Evolutionary conservation across 2,888 invertebrate species (phyloP).

Genomic region (Plutella xylostella): DNA sequence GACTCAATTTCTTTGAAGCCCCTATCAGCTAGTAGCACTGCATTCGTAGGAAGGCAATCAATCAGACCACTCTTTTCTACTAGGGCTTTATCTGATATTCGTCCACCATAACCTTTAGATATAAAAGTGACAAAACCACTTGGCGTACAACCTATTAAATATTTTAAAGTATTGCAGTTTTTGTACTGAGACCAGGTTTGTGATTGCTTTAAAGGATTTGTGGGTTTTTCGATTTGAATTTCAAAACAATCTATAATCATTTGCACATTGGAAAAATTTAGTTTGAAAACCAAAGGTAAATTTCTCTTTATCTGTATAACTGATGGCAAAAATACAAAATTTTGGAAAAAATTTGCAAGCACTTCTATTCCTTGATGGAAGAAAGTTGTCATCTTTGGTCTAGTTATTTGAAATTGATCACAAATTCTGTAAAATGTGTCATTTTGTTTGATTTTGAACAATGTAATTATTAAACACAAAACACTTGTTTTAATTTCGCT

Average conservation of each 20-base stretch:
- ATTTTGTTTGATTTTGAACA: constrained; percentile 4
- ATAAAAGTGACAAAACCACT: constrained; percentile 10
- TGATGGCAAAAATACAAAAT: constrained; percentile 1
- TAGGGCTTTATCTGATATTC: constrained; percentile 12
- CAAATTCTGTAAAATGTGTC: not conserved
- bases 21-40: constrained; percentile 13
- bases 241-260: constrained; percentile 15
- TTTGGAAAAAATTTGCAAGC: constrained; percentile 3
- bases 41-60: constrained; percentile 6
- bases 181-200: constrained; percentile 11
- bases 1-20: constrained; percentile 13
- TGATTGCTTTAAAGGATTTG: constrained; percentile 4
- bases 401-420: not conserved
- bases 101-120: constrained; percentile 10
- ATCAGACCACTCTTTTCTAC: constrained; percentile 11
- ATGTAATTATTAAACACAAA: not conserved
- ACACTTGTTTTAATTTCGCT: not conserved
- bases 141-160: constrained; percentile 12
- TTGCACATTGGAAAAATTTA: constrained; percentile 10
- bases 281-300: constrained; percentile 8
- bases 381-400: not conserved
- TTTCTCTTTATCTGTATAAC: not conserved
- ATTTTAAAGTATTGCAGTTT: constrained; percentile 13
- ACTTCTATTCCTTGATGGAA: not conserved
- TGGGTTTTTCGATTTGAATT: constrained; percentile 11